Evolutionary conservation across 2,888 invertebrate species (phyloP).

Genomic region (Aplocera efformata): DNA sequence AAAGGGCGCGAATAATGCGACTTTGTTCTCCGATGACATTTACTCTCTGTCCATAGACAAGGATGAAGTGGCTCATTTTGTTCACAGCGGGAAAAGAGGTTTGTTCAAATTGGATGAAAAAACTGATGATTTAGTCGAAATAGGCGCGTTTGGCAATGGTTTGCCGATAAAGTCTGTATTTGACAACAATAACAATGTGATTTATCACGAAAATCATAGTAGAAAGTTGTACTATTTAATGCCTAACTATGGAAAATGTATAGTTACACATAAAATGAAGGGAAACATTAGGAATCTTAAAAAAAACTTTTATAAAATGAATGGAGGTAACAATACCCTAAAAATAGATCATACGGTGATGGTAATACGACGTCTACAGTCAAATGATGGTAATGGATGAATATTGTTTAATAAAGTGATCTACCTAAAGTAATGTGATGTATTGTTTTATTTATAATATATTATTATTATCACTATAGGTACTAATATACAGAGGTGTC

Average conservation of each 20-base stretch:
- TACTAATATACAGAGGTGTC: too few species aligned
- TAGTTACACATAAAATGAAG: conserved; percentile 26
- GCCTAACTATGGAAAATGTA: conserved; percentile 51
- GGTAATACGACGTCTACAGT: too few species aligned
- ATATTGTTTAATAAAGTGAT: too few species aligned
- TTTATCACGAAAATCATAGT: conserved; percentile 49
- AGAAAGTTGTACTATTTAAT: conserved; percentile 50
- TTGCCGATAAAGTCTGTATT: conserved; percentile 48
- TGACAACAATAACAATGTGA: conserved; percentile 54
- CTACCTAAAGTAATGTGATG: too few species aligned
- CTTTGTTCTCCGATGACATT: conserved; percentile 44
- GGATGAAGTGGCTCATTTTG: conserved; percentile 47
- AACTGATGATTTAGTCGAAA: conserved; percentile 37
- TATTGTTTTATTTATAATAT: too few species aligned
- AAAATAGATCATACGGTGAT: too few species aligned
- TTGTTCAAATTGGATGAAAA: conserved; percentile 51
- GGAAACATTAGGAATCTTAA: conserved; percentile 4
- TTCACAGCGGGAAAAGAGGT: conserved; percentile 47
- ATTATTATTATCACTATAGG: too few species aligned
- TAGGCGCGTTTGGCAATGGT: conserved; percentile 51
- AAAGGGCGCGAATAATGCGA: conserved; percentile 41
- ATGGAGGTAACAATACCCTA: conserved; percentile 2
- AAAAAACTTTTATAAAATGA: conserved; percentile 9
- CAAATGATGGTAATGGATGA: too few species aligned
- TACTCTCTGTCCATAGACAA: conserved; percentile 53